Conservation (phyloP, 2,113 vertebrate species). For the Elephantulus edwardii region DNA sequence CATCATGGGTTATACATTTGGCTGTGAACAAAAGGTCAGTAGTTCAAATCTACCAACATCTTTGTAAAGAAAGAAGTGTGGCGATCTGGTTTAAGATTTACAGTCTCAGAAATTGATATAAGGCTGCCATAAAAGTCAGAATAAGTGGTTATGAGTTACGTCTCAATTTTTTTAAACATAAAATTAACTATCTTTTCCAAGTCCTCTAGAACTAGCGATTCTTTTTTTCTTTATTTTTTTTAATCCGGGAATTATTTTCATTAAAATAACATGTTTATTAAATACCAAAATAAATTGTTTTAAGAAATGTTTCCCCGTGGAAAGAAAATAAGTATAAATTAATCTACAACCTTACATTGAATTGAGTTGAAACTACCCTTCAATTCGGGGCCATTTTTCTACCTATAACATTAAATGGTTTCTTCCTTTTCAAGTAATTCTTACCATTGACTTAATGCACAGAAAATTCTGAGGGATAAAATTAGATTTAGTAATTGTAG, state of each 20-base stretch:
- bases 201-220: background rate
- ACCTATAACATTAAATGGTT: background rate
- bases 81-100: too few species aligned
- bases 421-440: background rate
- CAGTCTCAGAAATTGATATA: too few species aligned
- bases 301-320: background rate
- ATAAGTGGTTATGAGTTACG: too few species aligned
- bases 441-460: background rate
- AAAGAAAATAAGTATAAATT: constrained; percentile 26
- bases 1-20: too few species aligned
- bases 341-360: background rate
- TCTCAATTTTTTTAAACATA: too few species aligned
- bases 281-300: background rate
- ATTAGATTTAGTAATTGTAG: background rate
- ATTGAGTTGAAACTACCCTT: background rate
- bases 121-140: too few species aligned
- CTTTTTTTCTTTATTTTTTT: background rate
- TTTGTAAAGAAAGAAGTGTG: too few species aligned
- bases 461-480: background rate
- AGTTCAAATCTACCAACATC: background rate
- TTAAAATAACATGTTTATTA: background rate
- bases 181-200: too few species aligned
- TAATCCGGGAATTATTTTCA: background rate
- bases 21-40: too few species aligned
- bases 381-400: background rate